Base-by-base conservation (phyloP, 2,888 invertebrate genomes). In the Dolomedes plantarius region DNA sequence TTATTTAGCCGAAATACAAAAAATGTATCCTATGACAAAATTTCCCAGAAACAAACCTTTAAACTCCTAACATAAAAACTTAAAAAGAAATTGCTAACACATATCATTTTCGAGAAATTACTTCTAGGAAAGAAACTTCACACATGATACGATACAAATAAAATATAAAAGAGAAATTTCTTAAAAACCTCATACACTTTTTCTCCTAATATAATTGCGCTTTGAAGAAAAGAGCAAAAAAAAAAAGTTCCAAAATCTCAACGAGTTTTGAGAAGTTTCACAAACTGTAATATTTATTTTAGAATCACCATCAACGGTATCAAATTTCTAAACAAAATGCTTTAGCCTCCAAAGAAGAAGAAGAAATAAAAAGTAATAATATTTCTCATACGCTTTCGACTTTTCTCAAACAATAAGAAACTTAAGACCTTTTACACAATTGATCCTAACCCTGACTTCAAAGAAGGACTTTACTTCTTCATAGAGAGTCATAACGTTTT, bases 401-500 rank as follows among this genome's bases (percentile, higher is more conserved):
- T 23, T 67, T 32, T 67, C 36, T 78, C 83, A 77, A 85, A 85
- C 77, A 85, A 85, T 85, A 27, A 56, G 68, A 56, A 78, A 85
- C 77, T 85, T 77, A 36, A 77, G 71, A 67, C 50, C 83, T 77
- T 85, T 85, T 85, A 77, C 78, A 85, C 83, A 85, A 85, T 85
- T 85, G 83, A 85, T 85, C 73, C 77, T 69, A 32, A 32, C 46
- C 73, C 72, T 85, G 77, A 78, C 76, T 85, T 85, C 23, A 5
- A 77, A 73, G 83, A 5, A 77, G 73, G 77, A 50, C 73, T 71
- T 77, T 77, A 77, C 77, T 85, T 85, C 83, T 85, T 85, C 77
- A 85, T 85, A 85, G 73, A 67, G 77, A 85, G 83, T 78, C 83
- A 85, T 85, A 77, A 85, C 83, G 73, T 85, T 85, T 85, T 85